A percentile compares a stretch with the other conserved stretches of the same genome.
phyloP scores from a whole-genome alignment of 2,797 vertebrate species.

The Enteromius fasciolatus region DNA sequence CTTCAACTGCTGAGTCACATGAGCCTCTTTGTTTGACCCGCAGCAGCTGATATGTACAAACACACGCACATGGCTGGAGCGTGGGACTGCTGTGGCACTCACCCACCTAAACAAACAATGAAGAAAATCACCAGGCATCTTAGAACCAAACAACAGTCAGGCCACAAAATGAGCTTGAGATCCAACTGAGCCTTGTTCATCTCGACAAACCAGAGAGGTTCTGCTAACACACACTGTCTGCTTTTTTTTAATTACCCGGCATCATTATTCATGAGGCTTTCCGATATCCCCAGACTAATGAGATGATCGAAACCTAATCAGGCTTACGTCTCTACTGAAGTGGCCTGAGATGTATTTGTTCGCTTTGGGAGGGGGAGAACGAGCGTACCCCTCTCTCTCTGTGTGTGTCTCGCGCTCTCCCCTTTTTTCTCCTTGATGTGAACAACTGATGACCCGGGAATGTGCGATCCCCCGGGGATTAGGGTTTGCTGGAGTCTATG shows the following conservation, averaged over 20 bases:
- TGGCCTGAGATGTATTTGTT: conserved; percentile 60
- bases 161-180: conserved; percentile 26
- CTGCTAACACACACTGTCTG: not conserved
- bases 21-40: conserved; percentile 61
- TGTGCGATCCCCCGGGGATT: conserved; percentile 62
- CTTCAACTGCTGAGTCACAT: conserved; percentile 67
- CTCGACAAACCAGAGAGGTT: not conserved
- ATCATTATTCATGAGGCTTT: conserved; percentile 48
- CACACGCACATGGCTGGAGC: conserved; percentile 57
- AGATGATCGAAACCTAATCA: conserved; percentile 58
- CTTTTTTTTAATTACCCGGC: conserved; percentile 30
- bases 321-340: conserved; percentile 43
- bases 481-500: conserved; percentile 61
- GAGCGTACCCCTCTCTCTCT: conserved; percentile 42
- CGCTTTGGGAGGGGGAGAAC: conserved; percentile 55
- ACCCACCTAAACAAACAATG: conserved; percentile 62
- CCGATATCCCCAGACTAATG: conserved; percentile 47
- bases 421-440: conserved; percentile 58
- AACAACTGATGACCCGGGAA: conserved; percentile 68
- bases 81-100: conserved; percentile 59
- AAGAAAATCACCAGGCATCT: conserved; percentile 54
- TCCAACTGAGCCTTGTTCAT: conserved; percentile 24
- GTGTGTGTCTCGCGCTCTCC: conserved; percentile 37
- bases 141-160: conserved; percentile 50
- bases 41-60: conserved; percentile 67